Evolutionary conservation across 1,140 invertebrate genomes (phyloP).

Genomic region (Oncopodura yosiiana): DNA sequence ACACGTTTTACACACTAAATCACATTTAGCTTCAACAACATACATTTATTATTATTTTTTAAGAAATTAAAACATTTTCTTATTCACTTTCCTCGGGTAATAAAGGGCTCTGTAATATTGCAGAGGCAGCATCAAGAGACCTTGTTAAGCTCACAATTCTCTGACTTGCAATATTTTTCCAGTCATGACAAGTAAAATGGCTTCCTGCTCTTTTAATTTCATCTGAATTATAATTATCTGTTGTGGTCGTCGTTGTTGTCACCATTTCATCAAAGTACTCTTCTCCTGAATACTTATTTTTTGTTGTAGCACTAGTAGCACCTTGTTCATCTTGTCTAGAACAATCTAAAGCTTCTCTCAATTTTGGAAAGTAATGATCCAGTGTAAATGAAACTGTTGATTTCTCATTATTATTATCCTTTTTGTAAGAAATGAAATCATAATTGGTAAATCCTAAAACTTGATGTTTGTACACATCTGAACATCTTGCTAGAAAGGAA

Average conservation of each 20-base stretch:
- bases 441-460: constrained; percentile 25
- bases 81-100: constrained; percentile 34
- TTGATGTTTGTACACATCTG: constrained; percentile 32
- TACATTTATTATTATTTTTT: no score
- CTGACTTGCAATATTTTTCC: constrained; percentile 15
- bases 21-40: no score
- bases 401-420: neutral
- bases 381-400: constrained; percentile 8
- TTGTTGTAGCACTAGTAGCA: no score
- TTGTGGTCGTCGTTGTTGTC: constrained; percentile 5
- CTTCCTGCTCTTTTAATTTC: constrained; percentile 1
- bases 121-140: constrained; percentile 28
- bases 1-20: no score
- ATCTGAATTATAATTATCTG: constrained; percentile 1
- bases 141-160: no score
- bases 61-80: no score
- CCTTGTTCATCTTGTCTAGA: constrained; percentile 5
- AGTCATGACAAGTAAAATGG: constrained; percentile 18
- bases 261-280: constrained; percentile 9
- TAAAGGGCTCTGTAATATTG: constrained; percentile 31
- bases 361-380: constrained; percentile 24
- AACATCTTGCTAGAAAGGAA: constrained; percentile 27
- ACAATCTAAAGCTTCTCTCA: constrained; percentile 23
- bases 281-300: no score
- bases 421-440: constrained; percentile 1